Conservation (phyloP, 1,140 invertebrate genomes). For the Nephila pilipes region DNA sequence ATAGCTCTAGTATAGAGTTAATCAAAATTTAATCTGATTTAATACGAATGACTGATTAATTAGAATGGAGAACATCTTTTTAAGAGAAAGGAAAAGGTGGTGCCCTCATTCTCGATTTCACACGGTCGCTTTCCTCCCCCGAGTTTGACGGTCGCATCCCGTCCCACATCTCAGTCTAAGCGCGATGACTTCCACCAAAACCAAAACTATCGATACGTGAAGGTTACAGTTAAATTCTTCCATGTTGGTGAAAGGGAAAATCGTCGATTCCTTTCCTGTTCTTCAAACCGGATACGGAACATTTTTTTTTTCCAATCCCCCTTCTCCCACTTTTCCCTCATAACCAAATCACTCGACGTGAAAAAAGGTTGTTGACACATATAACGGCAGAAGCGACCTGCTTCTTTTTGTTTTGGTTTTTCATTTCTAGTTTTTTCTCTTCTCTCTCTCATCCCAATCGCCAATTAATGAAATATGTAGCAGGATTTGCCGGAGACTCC, state of each 20-base stretch:
- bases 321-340: background rate
- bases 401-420: conserved; percentile 35
- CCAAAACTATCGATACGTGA: background rate
- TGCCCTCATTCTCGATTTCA: background rate
- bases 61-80: background rate
- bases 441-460: conserved; percentile 27
- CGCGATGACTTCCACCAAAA: background rate
- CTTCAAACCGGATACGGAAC: conserved; percentile 48
- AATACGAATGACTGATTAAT: too few relatives aligned
- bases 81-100: background rate
- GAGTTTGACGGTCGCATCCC: background rate
- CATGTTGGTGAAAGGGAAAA: conserved; percentile 45
- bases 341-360: background rate
- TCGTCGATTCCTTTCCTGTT: conserved; percentile 24
- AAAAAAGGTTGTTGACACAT: conserved; percentile 66
- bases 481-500: background rate
- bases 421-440: conserved; percentile 27
- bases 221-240: background rate
- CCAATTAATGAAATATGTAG: conserved; percentile 72
- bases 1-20: too few relatives aligned
- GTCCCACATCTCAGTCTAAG: background rate
- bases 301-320: background rate
- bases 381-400: conserved; percentile 48
- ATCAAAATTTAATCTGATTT: too few relatives aligned
- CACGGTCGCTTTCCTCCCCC: too few relatives aligned